Evolutionary conservation across 1,140 invertebrate species (phyloP), one percentile per base, ranked within the genome.

Genomic region (Camponotus pennsylvanicus): DNA sequence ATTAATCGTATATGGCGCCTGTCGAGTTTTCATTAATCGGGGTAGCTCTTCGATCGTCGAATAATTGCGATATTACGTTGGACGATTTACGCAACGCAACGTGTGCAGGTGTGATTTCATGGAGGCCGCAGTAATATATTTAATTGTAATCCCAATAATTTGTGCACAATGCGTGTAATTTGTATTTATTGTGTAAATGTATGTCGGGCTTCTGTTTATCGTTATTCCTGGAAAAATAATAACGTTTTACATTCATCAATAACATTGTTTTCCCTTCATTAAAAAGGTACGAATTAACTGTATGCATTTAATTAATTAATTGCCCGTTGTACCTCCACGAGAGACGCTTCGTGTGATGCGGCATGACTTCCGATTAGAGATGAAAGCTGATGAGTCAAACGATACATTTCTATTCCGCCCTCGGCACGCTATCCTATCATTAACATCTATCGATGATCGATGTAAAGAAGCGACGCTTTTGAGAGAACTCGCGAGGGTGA

Each of bases 391-490:
- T 85, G 87, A 85, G 86, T 89, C 86, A 91, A 92, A 89, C 69
- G 82, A 89, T 88, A 18, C 18, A 80, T 86, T 89, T 86, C 11
- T 15, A 49, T 70, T 21, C 9, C 52, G 76, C 59, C 88, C 49
- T 15, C 32, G 79, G 88, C 93, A 94, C 92, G 93, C 93, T 86
- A 94, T 93, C 87, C 90, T 87, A 85, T 90, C 91, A 93, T 94
- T 94, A 94, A 87, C 49, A 93, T 92, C 87, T 87, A 92, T 91
- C 86, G 90, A 90, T 91, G 91, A 94, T 94, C 93, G 93, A 93
- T 93, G 91, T 90, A 92, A 91, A 80, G 83, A 73, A 84, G 11
- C 37, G 55, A 75, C 21, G n/a, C 76, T 69, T 82, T 64, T 40
- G 79, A 64, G 66, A 59, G 79, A 55, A 45, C 34, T 13, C 18